These are phyloP conservation scores for Eulithis prunata DNA, from an alignment of 2,888 invertebrate species.

Conservation along the genomic window DNA sequence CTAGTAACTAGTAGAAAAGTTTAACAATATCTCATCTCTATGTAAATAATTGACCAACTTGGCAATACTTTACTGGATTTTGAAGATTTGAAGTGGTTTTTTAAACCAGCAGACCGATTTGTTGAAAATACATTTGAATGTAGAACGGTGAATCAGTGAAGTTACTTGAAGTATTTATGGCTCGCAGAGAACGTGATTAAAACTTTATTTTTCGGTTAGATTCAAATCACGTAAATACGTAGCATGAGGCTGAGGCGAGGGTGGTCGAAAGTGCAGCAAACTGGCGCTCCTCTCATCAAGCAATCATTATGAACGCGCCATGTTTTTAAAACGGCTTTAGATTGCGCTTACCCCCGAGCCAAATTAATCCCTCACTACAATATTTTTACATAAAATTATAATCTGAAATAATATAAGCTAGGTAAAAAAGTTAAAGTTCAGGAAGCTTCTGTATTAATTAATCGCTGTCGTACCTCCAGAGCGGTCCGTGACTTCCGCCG, in stretches of 20 bases:
- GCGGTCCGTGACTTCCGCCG: constrained; percentile 68
- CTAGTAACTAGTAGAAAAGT: constrained; percentile 11
- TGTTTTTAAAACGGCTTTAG: constrained; percentile 80
- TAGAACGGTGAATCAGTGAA: constrained; percentile 35
- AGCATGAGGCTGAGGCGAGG: constrained; percentile 40
- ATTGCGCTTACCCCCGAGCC: constrained; percentile 70
- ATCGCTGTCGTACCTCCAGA: constrained; percentile 62
- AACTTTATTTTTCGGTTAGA: constrained; percentile 41
- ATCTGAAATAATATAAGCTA: constrained; percentile 58
- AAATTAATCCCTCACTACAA: constrained; percentile 76
- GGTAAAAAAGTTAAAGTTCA: constrained; percentile 60
- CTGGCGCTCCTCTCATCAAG: constrained; percentile 75
- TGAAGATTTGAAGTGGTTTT: constrained; percentile 12
- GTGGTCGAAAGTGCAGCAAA: constrained; percentile 54
- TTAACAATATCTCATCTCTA: constrained; percentile 21
- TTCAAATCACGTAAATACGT: constrained; percentile 51
- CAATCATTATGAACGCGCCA: constrained; percentile 80
- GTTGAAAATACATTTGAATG: constrained; percentile 30
- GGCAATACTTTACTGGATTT: constrained; percentile 4
- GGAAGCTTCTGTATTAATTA: constrained; percentile 72
- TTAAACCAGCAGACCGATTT: constrained; percentile 19
- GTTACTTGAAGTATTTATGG: constrained; percentile 35
- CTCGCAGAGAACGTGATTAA: constrained; percentile 40
- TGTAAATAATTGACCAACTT: constrained; percentile 16
- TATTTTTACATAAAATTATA: constrained; percentile 69